phyloP scores from a whole-genome alignment of 2,113 vertebrate genomes.

The Hippocampus abdominalis region DNA sequence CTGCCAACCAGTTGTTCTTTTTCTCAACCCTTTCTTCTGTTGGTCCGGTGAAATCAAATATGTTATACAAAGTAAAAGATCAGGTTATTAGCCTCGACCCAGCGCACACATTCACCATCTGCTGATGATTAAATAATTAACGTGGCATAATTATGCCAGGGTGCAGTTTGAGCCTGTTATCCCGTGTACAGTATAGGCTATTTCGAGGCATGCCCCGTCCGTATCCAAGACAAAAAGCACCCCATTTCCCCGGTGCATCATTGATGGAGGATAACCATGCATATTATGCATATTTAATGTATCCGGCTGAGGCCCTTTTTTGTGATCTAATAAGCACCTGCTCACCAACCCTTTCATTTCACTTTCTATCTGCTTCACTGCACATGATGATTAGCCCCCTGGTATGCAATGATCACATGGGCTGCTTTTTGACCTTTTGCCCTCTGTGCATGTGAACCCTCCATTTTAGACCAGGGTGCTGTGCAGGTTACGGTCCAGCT shows the following conservation, averaged over 20 bases:
- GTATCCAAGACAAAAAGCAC: conserved; percentile 43
- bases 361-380: conserved; percentile 38
- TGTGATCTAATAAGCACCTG: conserved; percentile 62
- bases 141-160: conserved; percentile 61
- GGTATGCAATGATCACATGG: conserved; percentile 30
- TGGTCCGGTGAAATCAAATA: conserved; percentile 44
- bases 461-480: conserved; percentile 86
- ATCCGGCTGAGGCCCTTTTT: conserved; percentile 57
- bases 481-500: conserved; percentile 87
- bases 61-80: conserved; percentile 22
- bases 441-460: conserved; percentile 38
- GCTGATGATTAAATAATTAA: conserved; percentile 67
- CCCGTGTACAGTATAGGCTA: conserved; percentile 25
- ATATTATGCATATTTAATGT: conserved; percentile 65
- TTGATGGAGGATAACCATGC: conserved; percentile 60
- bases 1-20: conserved; percentile 23
- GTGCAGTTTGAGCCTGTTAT: conserved; percentile 68
- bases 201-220: conserved; percentile 29
- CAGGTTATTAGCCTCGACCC: conserved; percentile 55
- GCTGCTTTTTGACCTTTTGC: conserved; percentile 65
- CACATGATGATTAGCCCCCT: conserved; percentile 44
- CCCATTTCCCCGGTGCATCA: conserved; percentile 60
- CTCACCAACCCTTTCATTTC: conserved; percentile 19
- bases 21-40: conserved; percentile 25
- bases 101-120: conserved; percentile 55